A percentile compares a stretch with the other conserved stretches of the same genome.
Evolutionary conservation across 2,797 vertebrate species (phyloP).

Genomic region (Hydrolagus colliei): DNA sequence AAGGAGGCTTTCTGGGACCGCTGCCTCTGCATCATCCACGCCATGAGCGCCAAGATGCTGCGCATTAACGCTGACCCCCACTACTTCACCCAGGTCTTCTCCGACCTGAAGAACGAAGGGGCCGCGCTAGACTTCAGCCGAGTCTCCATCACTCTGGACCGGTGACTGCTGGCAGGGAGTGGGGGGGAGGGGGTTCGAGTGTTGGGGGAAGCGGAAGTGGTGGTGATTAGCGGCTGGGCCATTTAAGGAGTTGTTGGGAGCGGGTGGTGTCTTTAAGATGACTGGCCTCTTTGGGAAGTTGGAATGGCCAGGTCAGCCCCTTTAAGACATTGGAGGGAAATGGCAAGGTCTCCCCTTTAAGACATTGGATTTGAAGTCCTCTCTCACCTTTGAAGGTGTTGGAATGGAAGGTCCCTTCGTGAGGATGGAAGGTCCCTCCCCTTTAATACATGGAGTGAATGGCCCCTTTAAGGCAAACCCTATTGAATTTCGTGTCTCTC

Average conservation of each 20-base stretch:
- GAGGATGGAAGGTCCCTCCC: too few relatives aligned
- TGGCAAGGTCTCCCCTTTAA: too few relatives aligned
- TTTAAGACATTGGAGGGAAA: too few relatives aligned
- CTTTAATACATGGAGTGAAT: too few relatives aligned
- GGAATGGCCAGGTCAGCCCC: too few relatives aligned
- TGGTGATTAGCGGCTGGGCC: background rate
- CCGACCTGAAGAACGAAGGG: constrained; percentile 67
- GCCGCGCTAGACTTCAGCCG: constrained; percentile 60
- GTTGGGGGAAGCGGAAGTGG: background rate
- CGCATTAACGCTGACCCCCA: constrained; percentile 73
- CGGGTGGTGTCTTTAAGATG: too few relatives aligned
- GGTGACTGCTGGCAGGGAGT: constrained; percentile 49
- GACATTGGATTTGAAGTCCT: too few relatives aligned
- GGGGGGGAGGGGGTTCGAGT: background rate
- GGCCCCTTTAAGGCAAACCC: too few relatives aligned
- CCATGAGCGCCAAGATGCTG: constrained; percentile 69
- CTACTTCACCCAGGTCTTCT: constrained; percentile 73
- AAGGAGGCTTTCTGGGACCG: constrained; percentile 77
- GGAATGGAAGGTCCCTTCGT: too few relatives aligned
- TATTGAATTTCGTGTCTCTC: too few relatives aligned
- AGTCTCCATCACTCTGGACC: constrained; percentile 52
- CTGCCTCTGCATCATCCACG: constrained; percentile 64
- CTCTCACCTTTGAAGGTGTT: too few relatives aligned
- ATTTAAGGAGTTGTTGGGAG: background rate
- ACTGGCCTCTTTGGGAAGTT: too few relatives aligned